phyloP scores from a whole-genome alignment of 2,113 vertebrate species.

The Donacobius atricapilla region DNA sequence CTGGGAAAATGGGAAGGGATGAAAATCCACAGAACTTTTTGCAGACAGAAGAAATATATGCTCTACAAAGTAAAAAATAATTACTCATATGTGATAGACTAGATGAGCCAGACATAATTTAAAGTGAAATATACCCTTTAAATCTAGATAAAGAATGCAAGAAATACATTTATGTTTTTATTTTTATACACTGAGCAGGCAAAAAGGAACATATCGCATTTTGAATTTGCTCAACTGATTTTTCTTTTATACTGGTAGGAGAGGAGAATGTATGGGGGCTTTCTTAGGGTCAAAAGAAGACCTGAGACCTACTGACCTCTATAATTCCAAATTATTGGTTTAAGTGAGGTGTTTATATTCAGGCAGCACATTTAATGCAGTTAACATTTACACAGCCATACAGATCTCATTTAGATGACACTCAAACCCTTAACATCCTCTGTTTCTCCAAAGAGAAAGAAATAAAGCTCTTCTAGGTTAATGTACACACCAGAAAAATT shows the following conservation, averaged over 20 bases:
- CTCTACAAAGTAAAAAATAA: not conserved
- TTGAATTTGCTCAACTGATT: not conserved
- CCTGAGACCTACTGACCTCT: not conserved
- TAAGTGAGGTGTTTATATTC: conserved; percentile 2
- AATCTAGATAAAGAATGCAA: not conserved
- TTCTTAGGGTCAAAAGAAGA: not conserved
- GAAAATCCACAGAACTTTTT: not conserved
- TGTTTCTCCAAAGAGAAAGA: not conserved
- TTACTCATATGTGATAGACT: conserved; percentile 20
- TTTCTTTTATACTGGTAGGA: not conserved
- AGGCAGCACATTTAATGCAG: not conserved
- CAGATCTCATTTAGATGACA: conserved; percentile 7
- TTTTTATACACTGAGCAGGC: not conserved
- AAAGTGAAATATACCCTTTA: conserved; percentile 42
- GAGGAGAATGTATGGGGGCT: not conserved
- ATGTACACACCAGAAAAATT: too few species aligned
- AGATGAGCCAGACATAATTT: conserved; percentile 32
- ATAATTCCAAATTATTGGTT: conserved; percentile 55
- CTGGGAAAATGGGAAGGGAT: not conserved
- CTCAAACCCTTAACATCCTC: not conserved
- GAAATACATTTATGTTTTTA: conserved; percentile 6
- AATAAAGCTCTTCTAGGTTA: too few species aligned
- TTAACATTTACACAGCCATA: not conserved
- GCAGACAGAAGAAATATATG: conserved; percentile 21
- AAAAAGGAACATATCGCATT: not conserved